Conservation (phyloP, 2,113 vertebrate species). For the Glaucidium brasilianum region DNA sequence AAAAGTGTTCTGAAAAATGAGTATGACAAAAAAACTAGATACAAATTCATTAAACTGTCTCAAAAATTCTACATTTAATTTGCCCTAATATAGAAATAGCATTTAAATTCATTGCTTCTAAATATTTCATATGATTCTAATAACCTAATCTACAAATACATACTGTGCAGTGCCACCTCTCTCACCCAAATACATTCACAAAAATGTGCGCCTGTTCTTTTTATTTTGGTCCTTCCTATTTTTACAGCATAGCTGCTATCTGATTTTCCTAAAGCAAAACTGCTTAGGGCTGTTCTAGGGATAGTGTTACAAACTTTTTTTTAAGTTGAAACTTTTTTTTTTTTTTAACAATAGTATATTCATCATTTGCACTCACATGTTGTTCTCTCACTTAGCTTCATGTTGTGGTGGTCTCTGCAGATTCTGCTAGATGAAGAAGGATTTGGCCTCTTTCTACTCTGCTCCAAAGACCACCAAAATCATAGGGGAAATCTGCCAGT, state of each 20-base stretch:
- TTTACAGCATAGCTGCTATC: not conserved
- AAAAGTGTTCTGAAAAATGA: not conserved
- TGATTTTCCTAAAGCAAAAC: not conserved
- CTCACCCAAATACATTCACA: not conserved
- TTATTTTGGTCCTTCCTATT: not conserved
- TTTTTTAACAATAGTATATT: not conserved
- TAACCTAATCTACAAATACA: not conserved
- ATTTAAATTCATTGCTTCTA: constrained; percentile 36
- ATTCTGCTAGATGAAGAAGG: not conserved
- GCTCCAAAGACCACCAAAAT: not conserved
- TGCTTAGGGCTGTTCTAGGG: not conserved
- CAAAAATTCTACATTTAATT: not conserved
- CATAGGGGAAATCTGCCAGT: not conserved
- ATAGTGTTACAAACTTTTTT: not conserved
- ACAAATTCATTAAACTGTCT: not conserved
- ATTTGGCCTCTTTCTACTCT: not conserved
- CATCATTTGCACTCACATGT: not conserved
- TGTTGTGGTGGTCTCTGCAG: not conserved
- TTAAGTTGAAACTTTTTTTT: not conserved
- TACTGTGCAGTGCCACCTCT: not conserved
- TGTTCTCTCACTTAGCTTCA: not conserved
- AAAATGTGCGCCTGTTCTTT: not conserved
- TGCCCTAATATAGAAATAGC: not conserved
- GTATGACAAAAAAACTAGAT: not conserved
- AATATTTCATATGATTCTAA: constrained; percentile 33